Percentiles rank a stretch among this genome's conserved stretches.
Evolutionary conservation across 2,113 vertebrate species (phyloP).

Genomic region (Chionis minor): DNA sequence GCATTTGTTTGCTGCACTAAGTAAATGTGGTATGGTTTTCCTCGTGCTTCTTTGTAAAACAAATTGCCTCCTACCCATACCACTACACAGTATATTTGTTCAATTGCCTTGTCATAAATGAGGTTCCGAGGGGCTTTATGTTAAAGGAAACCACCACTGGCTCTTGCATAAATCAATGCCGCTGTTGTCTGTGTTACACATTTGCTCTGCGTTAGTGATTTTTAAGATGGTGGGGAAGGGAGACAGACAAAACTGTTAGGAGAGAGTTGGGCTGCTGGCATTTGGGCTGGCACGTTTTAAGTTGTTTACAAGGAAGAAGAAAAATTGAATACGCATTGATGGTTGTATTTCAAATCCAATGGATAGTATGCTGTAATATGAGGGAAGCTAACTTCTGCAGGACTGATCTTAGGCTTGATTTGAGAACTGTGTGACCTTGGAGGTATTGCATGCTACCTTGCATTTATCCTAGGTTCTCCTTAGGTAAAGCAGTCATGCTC

Average conservation of each 20-base stretch:
- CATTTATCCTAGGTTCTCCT: background rate
- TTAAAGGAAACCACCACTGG: background rate
- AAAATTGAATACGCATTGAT: background rate
- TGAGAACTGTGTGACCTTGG: background rate
- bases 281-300: background rate
- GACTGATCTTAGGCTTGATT: background rate
- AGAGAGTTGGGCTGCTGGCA: background rate
- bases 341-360: background rate
- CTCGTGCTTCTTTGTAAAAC: background rate
- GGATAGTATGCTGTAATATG: background rate
- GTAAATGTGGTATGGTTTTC: slow-evolving; percentile 25
- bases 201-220: background rate
- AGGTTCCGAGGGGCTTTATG: slow-evolving; percentile 24
- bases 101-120: slow-evolving; percentile 10
- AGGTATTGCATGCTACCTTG: background rate
- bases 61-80: slow-evolving; percentile 35
- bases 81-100: slow-evolving; percentile 5
- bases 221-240: background rate
- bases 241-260: background rate
- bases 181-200: background rate
- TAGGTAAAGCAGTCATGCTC: background rate
- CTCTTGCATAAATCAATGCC: background rate
- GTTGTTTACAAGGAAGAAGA: background rate
- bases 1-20: slow-evolving; percentile 13
- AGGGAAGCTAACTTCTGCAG: background rate